Evolutionary conservation across 2,888 invertebrate species (phyloP).

Genomic region (Alitta virens): DNA sequence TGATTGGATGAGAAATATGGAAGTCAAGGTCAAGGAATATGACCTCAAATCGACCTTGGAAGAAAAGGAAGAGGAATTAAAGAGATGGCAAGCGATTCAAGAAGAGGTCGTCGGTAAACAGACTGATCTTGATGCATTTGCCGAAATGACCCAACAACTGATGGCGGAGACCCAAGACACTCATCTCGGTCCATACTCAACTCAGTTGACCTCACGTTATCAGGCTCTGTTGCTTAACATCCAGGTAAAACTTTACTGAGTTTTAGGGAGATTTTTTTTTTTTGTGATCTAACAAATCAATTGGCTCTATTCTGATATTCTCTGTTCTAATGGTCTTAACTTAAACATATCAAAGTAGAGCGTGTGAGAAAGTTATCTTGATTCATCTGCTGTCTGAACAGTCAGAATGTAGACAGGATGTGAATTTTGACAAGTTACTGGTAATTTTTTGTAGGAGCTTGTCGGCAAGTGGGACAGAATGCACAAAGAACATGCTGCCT

Average conservation of each 20-base stretch:
- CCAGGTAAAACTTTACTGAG: constrained; percentile 60
- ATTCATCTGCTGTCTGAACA: too few species aligned
- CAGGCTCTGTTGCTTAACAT: constrained; percentile 83
- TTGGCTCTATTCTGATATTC: too few species aligned
- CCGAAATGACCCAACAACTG: constrained; percentile 84
- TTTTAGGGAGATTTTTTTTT: neutral
- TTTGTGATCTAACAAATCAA: too few species aligned
- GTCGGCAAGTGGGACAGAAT: constrained; percentile 87
- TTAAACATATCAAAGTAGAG: too few species aligned
- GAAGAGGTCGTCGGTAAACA: constrained; percentile 78
- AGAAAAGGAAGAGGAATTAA: constrained; percentile 37
- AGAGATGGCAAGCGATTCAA: constrained; percentile 59
- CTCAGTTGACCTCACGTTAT: constrained; percentile 88
- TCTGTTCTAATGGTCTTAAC: too few species aligned
- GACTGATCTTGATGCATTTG: constrained; percentile 79
- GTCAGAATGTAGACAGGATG: too few species aligned
- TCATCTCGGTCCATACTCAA: constrained; percentile 72
- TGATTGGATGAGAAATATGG: constrained; percentile 83
- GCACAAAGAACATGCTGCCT: constrained; percentile 83
- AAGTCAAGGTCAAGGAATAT: constrained; percentile 70
- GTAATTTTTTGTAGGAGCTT: constrained; percentile 67
- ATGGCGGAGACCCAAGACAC: constrained; percentile 80
- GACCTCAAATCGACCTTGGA: constrained; percentile 46
- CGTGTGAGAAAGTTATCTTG: too few species aligned
- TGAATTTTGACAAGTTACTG: too few species aligned